Evolutionary conservation across 2,113 vertebrate species (phyloP).

Genomic region (Sclerurus mexicanus): DNA sequence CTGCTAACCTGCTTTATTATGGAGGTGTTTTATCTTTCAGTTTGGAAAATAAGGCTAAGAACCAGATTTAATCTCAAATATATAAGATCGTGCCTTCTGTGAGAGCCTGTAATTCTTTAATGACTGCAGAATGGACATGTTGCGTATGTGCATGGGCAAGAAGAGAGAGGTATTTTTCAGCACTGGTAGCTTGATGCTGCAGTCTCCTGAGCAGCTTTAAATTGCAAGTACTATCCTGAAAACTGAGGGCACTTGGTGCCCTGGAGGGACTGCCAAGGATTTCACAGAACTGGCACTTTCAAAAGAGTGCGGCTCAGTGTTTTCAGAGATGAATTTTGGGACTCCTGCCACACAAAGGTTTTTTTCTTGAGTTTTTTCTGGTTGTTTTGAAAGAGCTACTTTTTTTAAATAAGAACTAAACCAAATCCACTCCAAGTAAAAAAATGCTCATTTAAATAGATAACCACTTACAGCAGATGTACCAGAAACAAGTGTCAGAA

Average conservation of each 20-base stretch:
- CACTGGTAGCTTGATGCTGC: not conserved
- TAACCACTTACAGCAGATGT: slow-evolving; percentile 24
- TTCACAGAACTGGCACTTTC: slow-evolving; percentile 14
- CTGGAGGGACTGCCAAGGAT: slow-evolving; percentile 25
- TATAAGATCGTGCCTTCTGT: not conserved
- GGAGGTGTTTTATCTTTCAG: not conserved
- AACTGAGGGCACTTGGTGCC: slow-evolving; percentile 12
- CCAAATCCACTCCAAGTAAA: slow-evolving; percentile 11
- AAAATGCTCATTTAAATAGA: slow-evolving; percentile 22
- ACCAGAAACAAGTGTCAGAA: slow-evolving; percentile 3
- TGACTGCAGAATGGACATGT: not conserved
- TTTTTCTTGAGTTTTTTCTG: not conserved
- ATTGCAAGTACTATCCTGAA: slow-evolving; percentile 11
- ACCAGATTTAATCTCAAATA: slow-evolving; percentile 1
- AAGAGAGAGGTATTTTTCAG: not conserved
- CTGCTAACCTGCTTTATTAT: not conserved
- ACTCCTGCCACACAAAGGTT: slow-evolving; percentile 27
- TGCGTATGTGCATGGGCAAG: not conserved
- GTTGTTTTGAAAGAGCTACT: slow-evolving; percentile 10
- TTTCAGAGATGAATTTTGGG: slow-evolving; percentile 53
- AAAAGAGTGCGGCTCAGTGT: slow-evolving; percentile 12
- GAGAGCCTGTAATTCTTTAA: slow-evolving; percentile 23
- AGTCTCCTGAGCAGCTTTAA: slow-evolving; percentile 18
- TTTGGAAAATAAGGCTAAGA: slow-evolving; percentile 24
- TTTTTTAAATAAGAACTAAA: not conserved